Evolutionary conservation across 2,888 invertebrate species (phyloP).

Genomic region (Meghimatium bilineatum): DNA sequence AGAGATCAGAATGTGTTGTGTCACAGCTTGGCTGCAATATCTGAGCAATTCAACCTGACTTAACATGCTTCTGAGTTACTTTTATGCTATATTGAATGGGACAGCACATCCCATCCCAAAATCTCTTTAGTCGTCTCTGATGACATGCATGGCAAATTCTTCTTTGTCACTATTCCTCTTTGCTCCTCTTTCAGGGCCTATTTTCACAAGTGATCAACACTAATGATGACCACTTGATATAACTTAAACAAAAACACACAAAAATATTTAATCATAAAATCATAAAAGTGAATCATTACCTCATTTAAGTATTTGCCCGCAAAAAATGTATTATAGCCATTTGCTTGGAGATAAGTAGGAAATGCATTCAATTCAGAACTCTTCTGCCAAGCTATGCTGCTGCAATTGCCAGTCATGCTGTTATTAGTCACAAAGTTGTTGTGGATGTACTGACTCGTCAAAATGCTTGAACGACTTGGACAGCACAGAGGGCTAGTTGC

Average conservation of each 20-base stretch:
- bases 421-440: slow-evolving; percentile 89
- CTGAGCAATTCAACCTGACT: too few species aligned
- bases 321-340: slow-evolving; percentile 89
- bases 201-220: not conserved
- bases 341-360: slow-evolving; percentile 83
- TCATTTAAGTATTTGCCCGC: slow-evolving; percentile 96
- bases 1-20: too few species aligned
- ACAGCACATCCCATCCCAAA: not conserved
- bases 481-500: slow-evolving; percentile 91
- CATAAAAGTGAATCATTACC: slow-evolving; percentile 78
- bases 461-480: slow-evolving; percentile 90
- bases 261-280: not conserved
- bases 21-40: too few species aligned
- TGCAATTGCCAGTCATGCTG: slow-evolving; percentile 87
- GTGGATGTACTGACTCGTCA: slow-evolving; percentile 90
- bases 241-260: not conserved
- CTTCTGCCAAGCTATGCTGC: slow-evolving; percentile 83
- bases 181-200: not conserved
- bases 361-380: slow-evolving; percentile 83
- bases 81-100: too few species aligned
- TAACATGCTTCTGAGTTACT: too few species aligned
- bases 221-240: too few species aligned
- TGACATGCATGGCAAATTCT: not conserved
- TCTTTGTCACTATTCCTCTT: not conserved
- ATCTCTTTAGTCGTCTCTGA: not conserved